Evolutionary conservation across 2,888 invertebrate species (phyloP), one percentile per base, ranked within the genome.

Genomic region (Spilosoma lubricipeda): DNA sequence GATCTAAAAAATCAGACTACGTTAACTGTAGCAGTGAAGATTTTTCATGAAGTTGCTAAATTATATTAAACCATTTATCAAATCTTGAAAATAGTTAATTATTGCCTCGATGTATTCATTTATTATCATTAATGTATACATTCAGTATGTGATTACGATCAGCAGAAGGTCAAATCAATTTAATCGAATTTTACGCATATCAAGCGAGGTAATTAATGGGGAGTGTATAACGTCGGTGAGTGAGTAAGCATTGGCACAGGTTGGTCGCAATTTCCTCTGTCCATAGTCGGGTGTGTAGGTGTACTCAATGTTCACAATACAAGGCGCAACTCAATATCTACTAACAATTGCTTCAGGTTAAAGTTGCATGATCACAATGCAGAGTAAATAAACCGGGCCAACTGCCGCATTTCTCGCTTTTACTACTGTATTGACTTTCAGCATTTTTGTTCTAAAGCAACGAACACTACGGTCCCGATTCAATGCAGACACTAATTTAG

Each of bases 301-400:
- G 84, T 82, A 87, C 84, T 86, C 82, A 88, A 85, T 80, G 86
- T 83, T 86, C 81, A 88, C 86, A 89, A 87, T 87, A 87, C 82
- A 87, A 86, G 86, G 84, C 84, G 84, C 83, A 84, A 87, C 89
- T 88, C 91, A 89, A 93, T 93, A 93, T 93, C 91, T 86, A 89
- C 89, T 89, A 86, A 90, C 91, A 92, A 92, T 91, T 86, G 89
- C 89, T 87, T 90, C 89, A 89, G 88, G 92, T 93, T 93, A 93
- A 94, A 93, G 87, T 93, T 93, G 92, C 90, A 93, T 92, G 92
- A 92, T 91, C 90, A 92, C 92, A 93, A 91, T 92, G 90, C 91
- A 91, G 91, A 92, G 87, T 88, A 90, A 94, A 94, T 91, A 93
- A 91, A 88, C 82, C 86, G 89, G 86, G 85, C 79, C 88, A 83